These are phyloP conservation scores for Cetonia aurata DNA, from an alignment of 2,888 invertebrate species.

Conservation along the genomic window DNA sequence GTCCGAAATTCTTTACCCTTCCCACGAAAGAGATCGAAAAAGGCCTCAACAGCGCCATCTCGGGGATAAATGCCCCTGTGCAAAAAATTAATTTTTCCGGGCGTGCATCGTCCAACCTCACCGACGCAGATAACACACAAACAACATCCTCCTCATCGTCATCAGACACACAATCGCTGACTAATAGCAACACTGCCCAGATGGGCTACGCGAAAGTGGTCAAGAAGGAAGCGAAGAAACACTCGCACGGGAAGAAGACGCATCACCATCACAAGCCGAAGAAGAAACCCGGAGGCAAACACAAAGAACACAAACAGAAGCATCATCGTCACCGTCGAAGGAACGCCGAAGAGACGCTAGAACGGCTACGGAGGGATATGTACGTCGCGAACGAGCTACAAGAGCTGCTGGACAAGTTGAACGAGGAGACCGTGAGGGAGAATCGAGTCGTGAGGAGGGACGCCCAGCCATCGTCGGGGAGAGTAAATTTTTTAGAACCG, in stretches of 20 bases:
- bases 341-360: conserved; percentile 21
- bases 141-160: background rate
- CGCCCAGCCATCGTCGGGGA: background rate
- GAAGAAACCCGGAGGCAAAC: background rate
- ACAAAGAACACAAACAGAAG: background rate
- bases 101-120: background rate
- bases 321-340: background rate
- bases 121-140: conserved; percentile 8
- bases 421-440: conserved; percentile 25
- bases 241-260: background rate
- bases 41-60: conserved; percentile 35
- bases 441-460: conserved; percentile 20
- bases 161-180: background rate
- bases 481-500: conserved; percentile 43
- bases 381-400: conserved; percentile 52
- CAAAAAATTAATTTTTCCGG: conserved; percentile 4
- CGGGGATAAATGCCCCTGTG: conserved; percentile 26
- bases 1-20: conserved; percentile 39
- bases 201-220: background rate
- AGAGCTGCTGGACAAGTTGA: conserved; percentile 49
- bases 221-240: conserved; percentile 14
- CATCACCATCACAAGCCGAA: conserved; percentile 5
- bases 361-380: conserved; percentile 52
- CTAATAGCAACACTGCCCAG: background rate
- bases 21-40: conserved; percentile 29